Percentiles rank a stretch among this genome's conserved stretches.
These are phyloP conservation scores for Adelosebastes latens DNA, from an alignment of 2,797 vertebrate species.

Conservation along the genomic window DNA sequence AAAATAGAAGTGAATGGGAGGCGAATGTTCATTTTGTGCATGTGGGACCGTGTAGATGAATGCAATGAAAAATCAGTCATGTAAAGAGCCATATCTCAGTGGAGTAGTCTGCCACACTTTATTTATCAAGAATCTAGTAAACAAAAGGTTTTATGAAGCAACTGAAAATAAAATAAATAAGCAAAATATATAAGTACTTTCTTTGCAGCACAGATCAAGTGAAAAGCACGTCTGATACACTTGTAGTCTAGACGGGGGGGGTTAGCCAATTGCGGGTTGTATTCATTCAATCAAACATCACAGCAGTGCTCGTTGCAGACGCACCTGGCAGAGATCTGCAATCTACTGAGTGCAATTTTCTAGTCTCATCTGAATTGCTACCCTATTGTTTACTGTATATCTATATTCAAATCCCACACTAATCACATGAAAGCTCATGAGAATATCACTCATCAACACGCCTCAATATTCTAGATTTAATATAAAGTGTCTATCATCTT, in stretches of 20 bases:
- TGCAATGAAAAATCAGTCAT: background rate
- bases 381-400: background rate
- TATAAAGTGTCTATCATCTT: background rate
- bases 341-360: background rate
- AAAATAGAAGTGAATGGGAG: no score
- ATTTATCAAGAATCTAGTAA: background rate
- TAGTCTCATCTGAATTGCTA: background rate
- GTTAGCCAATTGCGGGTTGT: background rate
- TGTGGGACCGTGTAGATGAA: no score
- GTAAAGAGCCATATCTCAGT: background rate
- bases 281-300: background rate
- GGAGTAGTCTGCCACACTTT: background rate
- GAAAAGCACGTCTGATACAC: no score
- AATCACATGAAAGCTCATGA: background rate
- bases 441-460: background rate
- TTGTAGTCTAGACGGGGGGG: no score
- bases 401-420: constrained; percentile 4
- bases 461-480: background rate
- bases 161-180: background rate
- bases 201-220: no score
- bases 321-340: background rate
- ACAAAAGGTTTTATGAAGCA: background rate
- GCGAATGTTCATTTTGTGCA: no score
- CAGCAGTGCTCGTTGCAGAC: background rate
- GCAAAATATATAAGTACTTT: no score